These are phyloP conservation scores for Origma solitaria DNA, from an alignment of 2,113 vertebrate genomes.

Conservation along the genomic window DNA sequence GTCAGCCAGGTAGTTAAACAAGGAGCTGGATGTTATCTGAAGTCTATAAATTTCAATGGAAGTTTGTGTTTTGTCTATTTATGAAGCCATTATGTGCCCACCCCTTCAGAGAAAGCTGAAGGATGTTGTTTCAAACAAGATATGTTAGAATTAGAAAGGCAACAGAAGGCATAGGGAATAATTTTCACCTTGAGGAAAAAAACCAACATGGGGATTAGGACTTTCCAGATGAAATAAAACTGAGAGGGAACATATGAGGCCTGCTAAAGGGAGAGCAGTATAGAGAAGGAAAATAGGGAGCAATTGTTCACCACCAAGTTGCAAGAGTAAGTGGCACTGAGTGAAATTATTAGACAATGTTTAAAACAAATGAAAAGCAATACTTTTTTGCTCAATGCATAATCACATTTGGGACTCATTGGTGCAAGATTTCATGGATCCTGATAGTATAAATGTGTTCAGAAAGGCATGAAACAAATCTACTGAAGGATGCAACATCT, in stretches of 20 bases:
- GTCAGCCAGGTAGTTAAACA: neutral
- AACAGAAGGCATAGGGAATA: neutral
- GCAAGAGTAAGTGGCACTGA: neutral
- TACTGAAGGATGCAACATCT: neutral
- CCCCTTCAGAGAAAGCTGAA: neutral
- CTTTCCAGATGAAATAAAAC: neutral
- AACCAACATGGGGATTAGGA: neutral
- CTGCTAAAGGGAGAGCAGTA: neutral
- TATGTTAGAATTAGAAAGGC: neutral
- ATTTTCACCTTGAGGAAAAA: neutral
- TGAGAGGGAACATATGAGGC: neutral
- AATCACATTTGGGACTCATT: neutral
- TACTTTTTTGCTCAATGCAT: neutral
- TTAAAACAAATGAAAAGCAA: neutral
- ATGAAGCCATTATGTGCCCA: neutral
- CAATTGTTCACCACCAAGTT: fast-evolving
- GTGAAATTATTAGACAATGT: neutral
- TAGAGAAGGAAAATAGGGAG: neutral
- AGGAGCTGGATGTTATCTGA: neutral
- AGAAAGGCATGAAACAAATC: neutral
- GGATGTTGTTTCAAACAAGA: neutral
- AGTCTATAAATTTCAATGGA: neutral
- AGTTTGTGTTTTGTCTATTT: neutral
- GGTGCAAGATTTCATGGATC: neutral
- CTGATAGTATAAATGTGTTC: neutral